Conservation (phyloP, 2,888 invertebrate species). For the Temnothorax ravouxi region DNA sequence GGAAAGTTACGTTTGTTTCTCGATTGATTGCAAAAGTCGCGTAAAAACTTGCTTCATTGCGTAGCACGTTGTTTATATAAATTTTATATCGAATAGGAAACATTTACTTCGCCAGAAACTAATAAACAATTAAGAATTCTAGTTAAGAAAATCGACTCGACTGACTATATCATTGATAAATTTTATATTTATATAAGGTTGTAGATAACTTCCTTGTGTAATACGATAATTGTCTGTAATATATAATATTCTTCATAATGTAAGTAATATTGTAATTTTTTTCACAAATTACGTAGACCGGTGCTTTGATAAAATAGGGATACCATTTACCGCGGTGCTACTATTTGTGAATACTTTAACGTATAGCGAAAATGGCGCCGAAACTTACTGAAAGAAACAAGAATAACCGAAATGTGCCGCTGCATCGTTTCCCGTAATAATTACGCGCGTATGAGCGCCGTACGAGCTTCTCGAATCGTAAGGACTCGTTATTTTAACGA, state of each 20-base stretch:
- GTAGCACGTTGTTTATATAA: background rate
- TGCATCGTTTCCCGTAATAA: constrained; percentile 40
- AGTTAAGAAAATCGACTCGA: too few species aligned
- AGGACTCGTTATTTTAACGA: constrained; percentile 81
- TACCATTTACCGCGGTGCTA: background rate
- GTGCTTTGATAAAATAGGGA: background rate
- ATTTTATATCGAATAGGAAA: background rate
- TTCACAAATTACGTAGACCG: background rate
- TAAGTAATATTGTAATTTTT: background rate
- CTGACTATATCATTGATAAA: background rate
- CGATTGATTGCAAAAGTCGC: background rate
- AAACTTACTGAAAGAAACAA: constrained; percentile 30
- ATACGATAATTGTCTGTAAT: background rate
- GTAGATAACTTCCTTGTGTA: background rate
- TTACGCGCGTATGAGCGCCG: constrained; percentile 64
- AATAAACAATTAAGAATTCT: too few species aligned
- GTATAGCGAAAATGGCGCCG: constrained; percentile 15
- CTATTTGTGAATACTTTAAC: constrained; percentile 4
- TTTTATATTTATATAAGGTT: background rate
- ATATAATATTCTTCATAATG: background rate
- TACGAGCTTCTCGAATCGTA: constrained; percentile 77
- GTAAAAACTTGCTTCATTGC: background rate
- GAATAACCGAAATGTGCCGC: constrained; percentile 49
- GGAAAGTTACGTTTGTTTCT: background rate
- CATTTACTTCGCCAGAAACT: too few species aligned